Base-by-base conservation (phyloP, 2,113 vertebrate genomes). In the Tursiops truncatus region DNA sequence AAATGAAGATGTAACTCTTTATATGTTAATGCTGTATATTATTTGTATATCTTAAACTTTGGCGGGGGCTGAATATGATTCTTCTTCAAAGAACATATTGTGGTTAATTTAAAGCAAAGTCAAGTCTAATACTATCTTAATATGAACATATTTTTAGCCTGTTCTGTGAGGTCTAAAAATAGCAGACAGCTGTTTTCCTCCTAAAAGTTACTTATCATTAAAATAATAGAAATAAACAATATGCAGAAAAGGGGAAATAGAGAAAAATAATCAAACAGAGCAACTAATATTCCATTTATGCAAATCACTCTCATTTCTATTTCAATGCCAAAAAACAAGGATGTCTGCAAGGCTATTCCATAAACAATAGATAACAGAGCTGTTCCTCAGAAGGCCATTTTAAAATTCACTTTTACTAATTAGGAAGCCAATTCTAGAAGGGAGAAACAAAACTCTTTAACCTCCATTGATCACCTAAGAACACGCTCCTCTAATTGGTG, bases 241-340 rank as follows among this genome's bases (percentile, higher is more conserved):
- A 85, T 38, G 62, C 63, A 93, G n/a, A 79, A 95, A 90, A 73
- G 23, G 62, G 82, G 80, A 91, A 95, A 92, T 71, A 63, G 50
- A 76, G 74, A 89, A 88, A 97, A 96, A 94, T 91, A 96, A 94
- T 93, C 87, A 95, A 83, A 83, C 50, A 94, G n/a, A 91, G 65
- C 70, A 95, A 94, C 77, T 94, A 95, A 97, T 92, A 91, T 92
- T 94, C 92, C 76, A 96, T 65, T 94, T 95, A 97, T 92, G 96
- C 96, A 97, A 97, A 98, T 97, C 21, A 88, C 62, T 86, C 44
- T 96, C 83, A 97, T 97, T 96, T 96, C 65, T 95, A 74, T 96
- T 96, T 94, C 76, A 88, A 38, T 94, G 89, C 84, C 41, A 7
- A 91, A 91, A 97, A 96, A 5, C 53, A 96, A 94, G 91, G 86